Conservation (phyloP, 2,797 vertebrate genomes). For the Gastrophryne carolinensis region DNA sequence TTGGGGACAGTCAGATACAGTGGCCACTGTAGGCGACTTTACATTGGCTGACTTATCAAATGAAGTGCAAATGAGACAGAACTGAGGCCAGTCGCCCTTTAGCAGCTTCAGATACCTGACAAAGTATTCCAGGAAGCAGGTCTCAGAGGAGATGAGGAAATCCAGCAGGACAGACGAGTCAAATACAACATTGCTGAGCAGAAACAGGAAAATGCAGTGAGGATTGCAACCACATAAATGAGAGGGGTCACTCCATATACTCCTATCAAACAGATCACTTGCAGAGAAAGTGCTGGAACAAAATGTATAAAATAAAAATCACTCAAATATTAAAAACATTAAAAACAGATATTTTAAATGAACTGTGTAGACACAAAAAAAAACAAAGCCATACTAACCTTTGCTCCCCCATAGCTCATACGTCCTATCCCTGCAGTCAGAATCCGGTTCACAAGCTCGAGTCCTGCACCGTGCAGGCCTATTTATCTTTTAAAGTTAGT, state of each 20-base stretch:
- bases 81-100: constrained; percentile 69
- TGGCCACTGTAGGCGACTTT: background rate
- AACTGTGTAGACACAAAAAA: no score
- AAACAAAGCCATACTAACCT: no score
- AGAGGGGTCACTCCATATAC: constrained; percentile 38
- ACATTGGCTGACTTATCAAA: constrained; percentile 45
- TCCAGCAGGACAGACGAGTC: constrained; percentile 88
- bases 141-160: constrained; percentile 92
- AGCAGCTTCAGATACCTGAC: constrained; percentile 87
- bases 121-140: constrained; percentile 92
- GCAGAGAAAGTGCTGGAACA: background rate
- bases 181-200: constrained; percentile 80
- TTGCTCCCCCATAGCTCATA: no score
- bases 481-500: no score
- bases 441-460: no score
- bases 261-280: constrained; percentile 45
- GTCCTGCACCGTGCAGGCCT: no score
- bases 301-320: background rate
- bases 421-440: no score
- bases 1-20: background rate
- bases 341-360: no score
- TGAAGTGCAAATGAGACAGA: constrained; percentile 65
- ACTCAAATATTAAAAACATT: no score
- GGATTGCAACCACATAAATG: constrained; percentile 79
- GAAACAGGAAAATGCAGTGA: constrained; percentile 85